Conservation (phyloP, 2,888 invertebrate genomes). For the Papilio protenor region DNA sequence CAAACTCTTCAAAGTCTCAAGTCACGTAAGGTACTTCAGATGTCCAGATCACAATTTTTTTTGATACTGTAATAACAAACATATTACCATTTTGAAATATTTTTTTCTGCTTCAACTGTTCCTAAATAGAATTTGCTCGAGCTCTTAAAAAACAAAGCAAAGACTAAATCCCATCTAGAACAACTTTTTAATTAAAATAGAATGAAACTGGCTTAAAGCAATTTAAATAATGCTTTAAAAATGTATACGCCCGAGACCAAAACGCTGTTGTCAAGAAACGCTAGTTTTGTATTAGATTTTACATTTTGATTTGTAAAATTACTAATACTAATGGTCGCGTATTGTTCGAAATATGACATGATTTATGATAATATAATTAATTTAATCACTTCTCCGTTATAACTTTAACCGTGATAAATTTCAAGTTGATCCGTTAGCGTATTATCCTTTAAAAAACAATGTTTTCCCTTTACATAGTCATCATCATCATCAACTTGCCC, state of each 20-base stretch:
- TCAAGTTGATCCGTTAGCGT: too few relatives aligned
- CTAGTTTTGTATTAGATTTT: not conserved
- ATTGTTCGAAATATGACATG: too few relatives aligned
- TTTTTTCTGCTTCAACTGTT: slow-evolving; percentile 9
- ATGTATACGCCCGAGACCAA: not conserved
- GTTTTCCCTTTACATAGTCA: too few relatives aligned
- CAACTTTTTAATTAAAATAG: slow-evolving; percentile 21
- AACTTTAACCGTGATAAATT: too few relatives aligned
- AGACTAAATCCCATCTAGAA: not conserved
- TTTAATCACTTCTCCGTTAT: too few relatives aligned
- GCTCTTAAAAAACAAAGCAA: slow-evolving; percentile 5
- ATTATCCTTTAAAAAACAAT: too few relatives aligned
- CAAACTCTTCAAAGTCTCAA: not conserved
- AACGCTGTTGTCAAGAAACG: not conserved
- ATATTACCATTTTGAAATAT: not conserved
- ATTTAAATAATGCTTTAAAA: not conserved
- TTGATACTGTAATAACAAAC: not conserved
- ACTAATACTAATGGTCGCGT: too few relatives aligned
- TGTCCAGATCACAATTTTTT: too few relatives aligned
- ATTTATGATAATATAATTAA: too few relatives aligned
- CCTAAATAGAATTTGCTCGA: not conserved
- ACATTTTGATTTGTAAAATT: too few relatives aligned
- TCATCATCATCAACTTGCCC: too few relatives aligned
- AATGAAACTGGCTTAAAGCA: not conserved
- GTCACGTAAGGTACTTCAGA: too few relatives aligned